Evolutionary conservation across 2,888 invertebrate species (phyloP).

Genomic region (Thelaira solivaga): DNA sequence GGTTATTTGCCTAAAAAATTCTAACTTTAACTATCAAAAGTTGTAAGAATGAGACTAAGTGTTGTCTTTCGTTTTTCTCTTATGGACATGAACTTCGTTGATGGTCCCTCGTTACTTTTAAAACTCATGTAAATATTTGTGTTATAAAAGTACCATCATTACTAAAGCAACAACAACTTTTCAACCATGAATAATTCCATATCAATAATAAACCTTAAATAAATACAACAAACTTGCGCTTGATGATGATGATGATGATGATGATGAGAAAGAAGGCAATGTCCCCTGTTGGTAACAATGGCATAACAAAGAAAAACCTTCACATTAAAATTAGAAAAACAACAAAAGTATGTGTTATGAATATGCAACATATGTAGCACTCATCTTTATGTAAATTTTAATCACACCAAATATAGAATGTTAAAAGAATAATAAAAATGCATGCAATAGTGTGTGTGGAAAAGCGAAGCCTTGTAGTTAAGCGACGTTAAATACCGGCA

Average conservation of each 20-base stretch:
- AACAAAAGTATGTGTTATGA: background rate
- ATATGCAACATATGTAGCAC: conserved; percentile 8
- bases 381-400: background rate
- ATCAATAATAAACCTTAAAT: background rate
- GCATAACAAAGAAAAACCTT: conserved; percentile 27
- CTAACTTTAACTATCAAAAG: too few relatives aligned
- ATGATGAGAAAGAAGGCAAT: conserved; percentile 12
- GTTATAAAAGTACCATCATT: background rate
- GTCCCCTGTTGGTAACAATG: background rate
- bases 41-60: too few relatives aligned
- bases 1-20: too few relatives aligned
- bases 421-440: too few relatives aligned
- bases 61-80: too few relatives aligned
- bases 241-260: background rate
- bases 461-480: background rate
- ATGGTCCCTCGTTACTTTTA: too few relatives aligned
- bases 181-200: background rate
- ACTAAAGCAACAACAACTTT: background rate
- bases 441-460: background rate
- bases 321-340: conserved; percentile 7
- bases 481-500: conserved; percentile 7
- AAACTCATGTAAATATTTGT: conserved; percentile 19
- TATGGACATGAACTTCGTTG: too few relatives aligned
- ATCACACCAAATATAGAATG: too few relatives aligned
- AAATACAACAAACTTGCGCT: background rate